Evolutionary conservation across 2,888 invertebrate species (phyloP).

Genomic region (Drosophila imparisetae): DNA sequence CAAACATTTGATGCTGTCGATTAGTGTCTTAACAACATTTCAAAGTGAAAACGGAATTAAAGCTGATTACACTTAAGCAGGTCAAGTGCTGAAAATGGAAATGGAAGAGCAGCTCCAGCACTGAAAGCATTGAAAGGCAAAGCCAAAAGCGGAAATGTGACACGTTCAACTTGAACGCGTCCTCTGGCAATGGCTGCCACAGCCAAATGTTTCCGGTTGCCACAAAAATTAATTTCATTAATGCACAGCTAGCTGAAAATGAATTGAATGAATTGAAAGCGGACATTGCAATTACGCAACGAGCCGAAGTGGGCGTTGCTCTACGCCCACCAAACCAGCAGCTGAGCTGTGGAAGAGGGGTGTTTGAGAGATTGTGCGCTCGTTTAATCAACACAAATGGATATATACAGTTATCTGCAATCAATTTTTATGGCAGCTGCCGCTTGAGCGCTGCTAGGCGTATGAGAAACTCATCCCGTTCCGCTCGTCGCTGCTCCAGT

Average conservation of each 20-base stretch:
- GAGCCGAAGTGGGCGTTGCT: neutral
- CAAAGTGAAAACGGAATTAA: conserved; percentile 57
- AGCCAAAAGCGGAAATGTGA: conserved; percentile 68
- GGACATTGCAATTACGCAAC: conserved; percentile 46
- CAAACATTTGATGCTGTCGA: conserved; percentile 5
- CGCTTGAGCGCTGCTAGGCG: conserved; percentile 91
- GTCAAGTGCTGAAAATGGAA: conserved; percentile 56
- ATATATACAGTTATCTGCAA: conserved; percentile 36
- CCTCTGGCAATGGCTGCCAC: conserved; percentile 27
- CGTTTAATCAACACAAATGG: conserved; percentile 66
- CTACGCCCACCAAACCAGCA: neutral
- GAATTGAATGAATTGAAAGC: conserved; percentile 52
- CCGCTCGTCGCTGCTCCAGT: conserved; percentile 89
- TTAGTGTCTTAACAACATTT: conserved; percentile 8
- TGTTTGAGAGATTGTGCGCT: neutral
- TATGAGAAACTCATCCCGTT: conserved; percentile 93
- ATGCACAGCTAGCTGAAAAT: conserved; percentile 61
- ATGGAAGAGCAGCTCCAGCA: conserved; percentile 29
- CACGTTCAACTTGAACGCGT: conserved; percentile 63
- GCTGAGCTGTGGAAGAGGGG: neutral
- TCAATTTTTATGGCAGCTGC: conserved; percentile 85
- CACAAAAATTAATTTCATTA: conserved; percentile 80
- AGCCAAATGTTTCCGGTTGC: conserved; percentile 65
- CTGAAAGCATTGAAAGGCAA: conserved; percentile 19
- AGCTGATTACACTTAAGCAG: conserved; percentile 56